Evolutionary conservation across 2,888 invertebrate species (phyloP), one percentile per base, ranked within the genome.

Genomic region (Pogonocherus hispidulus): DNA sequence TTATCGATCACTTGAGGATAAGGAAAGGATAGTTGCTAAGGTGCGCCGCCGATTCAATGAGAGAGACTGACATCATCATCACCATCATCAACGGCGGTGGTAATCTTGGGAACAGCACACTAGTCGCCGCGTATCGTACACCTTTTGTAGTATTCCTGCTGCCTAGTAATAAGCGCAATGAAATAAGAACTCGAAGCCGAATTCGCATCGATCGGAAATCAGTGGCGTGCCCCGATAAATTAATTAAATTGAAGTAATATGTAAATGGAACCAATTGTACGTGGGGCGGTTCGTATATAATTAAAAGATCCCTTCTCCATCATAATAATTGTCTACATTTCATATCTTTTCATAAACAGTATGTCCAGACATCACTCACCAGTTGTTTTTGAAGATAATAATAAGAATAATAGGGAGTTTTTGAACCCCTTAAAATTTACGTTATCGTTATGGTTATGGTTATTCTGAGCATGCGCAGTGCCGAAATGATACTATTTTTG

Each of bases 141-240:
- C 23, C 62, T 49, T 62, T 62, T 51, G 35, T 16, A 32, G 19
- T 32, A 11, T 51, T 19, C 51, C 22, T 51, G 51, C 32, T 44
- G n/a, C n/a, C n/a, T n/a, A n/a, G n/a, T 47, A 62, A 49, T 51
- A 62, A 51, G 62, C 51, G 62, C 51, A 62, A 62, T 62, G 51
- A 62, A 62, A 49, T 37, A 57, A 57, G 23, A 57, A 57, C 57
- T 41, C 16, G 57, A 57, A 41, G 14, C 27, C 22, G 23, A 41
- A 41, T 11, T 8, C 22, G 20, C 55, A 55, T 55, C 55, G 19
- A 37, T 11, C 37, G 41, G 2, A n/a, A 14, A 14, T 5, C 41
- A 41, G 41, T 5, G 41, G 41, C 41, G 41, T 41, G 32, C 32
- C 9, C 32, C 9, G 32, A 32, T 32, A 32, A 32, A 32, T 32